Evolutionary conservation across 53 echinoderm and acorn worm genomes (phyloP).

Genomic region (Echinometra lucunter): DNA sequence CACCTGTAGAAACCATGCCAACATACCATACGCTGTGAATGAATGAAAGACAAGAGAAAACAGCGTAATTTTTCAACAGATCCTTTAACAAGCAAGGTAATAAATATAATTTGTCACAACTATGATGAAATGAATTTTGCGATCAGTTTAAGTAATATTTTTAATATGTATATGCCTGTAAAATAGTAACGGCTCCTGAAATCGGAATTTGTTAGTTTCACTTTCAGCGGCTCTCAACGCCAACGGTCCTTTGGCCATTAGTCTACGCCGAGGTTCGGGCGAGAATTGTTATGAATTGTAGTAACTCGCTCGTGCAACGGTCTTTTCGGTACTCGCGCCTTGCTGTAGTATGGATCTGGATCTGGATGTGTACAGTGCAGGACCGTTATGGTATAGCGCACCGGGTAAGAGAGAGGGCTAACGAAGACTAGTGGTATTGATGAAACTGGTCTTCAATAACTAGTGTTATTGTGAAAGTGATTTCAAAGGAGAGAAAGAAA

Average conservation of each 20-base stretch:
- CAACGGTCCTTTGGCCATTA: neutral
- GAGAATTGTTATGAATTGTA: neutral
- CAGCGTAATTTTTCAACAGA: neutral
- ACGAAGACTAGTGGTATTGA: no score
- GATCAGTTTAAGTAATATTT: neutral
- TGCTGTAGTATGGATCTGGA: no score
- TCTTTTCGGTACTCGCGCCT: no score
- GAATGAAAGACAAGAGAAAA: neutral
- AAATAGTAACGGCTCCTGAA: neutral
- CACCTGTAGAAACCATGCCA: constrained; percentile 59
- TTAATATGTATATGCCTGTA: neutral
- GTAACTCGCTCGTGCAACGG: neutral
- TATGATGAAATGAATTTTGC: neutral
- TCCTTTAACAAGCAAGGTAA: constrained; percentile 2
- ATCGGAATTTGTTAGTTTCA: neutral
- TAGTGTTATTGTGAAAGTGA: no score
- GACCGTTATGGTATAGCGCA: no score
- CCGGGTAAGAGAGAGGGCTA: no score
- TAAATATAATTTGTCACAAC: neutral
- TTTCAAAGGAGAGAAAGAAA: no score
- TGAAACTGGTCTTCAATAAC: no score
- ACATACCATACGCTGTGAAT: constrained; percentile 58
- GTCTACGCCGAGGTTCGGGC: neutral
- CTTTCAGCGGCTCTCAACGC: neutral
- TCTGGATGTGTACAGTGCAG: no score